These are phyloP conservation scores for Latheticus oryzae DNA, from an alignment of 2,888 invertebrate species.

Conservation along the genomic window DNA sequence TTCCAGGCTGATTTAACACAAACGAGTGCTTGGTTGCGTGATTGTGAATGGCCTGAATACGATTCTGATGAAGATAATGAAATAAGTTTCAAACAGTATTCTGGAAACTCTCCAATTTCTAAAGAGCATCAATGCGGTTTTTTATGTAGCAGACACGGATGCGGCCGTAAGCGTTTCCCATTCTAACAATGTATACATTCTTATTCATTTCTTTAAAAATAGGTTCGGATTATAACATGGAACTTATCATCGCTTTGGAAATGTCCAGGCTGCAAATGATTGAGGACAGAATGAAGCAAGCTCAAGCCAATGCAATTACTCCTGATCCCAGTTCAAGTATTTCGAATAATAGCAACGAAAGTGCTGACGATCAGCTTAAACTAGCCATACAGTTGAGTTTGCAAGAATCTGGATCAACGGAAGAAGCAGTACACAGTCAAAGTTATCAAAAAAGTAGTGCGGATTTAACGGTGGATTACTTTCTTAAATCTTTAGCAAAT, in stretches of 20 bases:
- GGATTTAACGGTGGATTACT: conserved; percentile 69
- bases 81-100: conserved; percentile 55
- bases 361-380: conserved; percentile 66
- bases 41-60: conserved; percentile 73
- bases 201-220: conserved; percentile 17
- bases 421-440: conserved; percentile 14
- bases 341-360: conserved; percentile 62
- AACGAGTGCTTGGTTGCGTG: conserved; percentile 67
- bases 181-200: neutral
- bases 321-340: conserved; percentile 62
- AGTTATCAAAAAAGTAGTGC: conserved; percentile 64
- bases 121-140: conserved; percentile 70
- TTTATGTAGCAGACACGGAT: conserved; percentile 63
- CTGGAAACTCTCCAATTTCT: conserved; percentile 53
- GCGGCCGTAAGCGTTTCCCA: conserved; percentile 56
- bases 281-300: conserved; percentile 70
- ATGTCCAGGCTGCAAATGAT: conserved; percentile 77
- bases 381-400: conserved; percentile 69
- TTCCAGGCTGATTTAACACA: conserved; percentile 64
- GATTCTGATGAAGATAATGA: conserved; percentile 69
- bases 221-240: conserved; percentile 70
- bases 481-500: conserved; percentile 67
- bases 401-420: conserved; percentile 62
- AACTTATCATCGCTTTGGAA: conserved; percentile 74
- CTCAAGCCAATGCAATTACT: conserved; percentile 57